Base-by-base conservation (phyloP, 2,113 vertebrate species). In the Haemorhous mexicanus region DNA sequence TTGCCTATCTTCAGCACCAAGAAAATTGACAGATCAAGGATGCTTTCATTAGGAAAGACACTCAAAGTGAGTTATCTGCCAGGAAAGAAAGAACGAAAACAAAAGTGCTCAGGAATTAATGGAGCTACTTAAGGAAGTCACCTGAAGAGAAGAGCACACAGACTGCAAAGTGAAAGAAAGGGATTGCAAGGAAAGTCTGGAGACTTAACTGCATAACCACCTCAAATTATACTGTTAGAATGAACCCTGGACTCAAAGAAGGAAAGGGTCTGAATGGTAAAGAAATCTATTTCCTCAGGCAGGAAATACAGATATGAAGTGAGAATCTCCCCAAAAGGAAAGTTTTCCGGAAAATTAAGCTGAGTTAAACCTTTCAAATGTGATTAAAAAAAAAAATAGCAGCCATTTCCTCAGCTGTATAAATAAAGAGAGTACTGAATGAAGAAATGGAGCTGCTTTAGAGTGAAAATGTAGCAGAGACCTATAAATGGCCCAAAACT, bases 361-460 rank as follows among this genome's bases (percentile, higher is more conserved):
- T 55, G 39, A 59, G 17, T 91, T 95, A 87, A 90, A 84, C 24
- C 30, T 94, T 91, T 46, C 24, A 75, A 89, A 94, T 43, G 69
- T n/a, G 61, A 72, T 68, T 84, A 84, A 89, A 97, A 89, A 89
- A 97, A 89, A 33, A 93, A 94, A 92, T 64, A 92, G 47, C 26
- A 89, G 39, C 62, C 73, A 64, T 78, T 95, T 93, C 30, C 49
- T 64, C 44, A 87, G 73, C 44, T 87, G 64, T 81, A 64, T 84
- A 94, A 94, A 93, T 67, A 90, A 77, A 63, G 43, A 68, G 73
- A 56, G 32, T 27, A 50, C 27, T 56, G 69, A 89, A 66, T 62
- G 27, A 91, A 94, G 47, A 92, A 95, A 89, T 37, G 9, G 61
- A 84, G 22, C 43, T 68, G 12, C 44, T 78, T 28, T 26, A 92